These are phyloP conservation scores for Stramonita haemastoma DNA, from an alignment of 2,888 invertebrate species.

Conservation along the genomic window DNA sequence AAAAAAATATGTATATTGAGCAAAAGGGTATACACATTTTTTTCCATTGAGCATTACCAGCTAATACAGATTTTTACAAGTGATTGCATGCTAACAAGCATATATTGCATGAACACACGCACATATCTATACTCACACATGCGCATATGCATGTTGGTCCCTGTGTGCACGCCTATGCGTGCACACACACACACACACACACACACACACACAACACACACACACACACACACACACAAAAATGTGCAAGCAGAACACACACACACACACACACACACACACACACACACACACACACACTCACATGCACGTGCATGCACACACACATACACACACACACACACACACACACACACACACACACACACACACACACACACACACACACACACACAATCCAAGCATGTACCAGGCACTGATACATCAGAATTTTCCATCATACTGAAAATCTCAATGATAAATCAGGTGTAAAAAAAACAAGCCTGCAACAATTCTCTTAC, in stretches of 20 bases:
- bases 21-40: no score
- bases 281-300: not conserved
- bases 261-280: slow-evolving; percentile 1
- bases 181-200: not conserved
- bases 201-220: slow-evolving; percentile 13
- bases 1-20: no score
- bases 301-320: not conserved
- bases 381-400: not conserved
- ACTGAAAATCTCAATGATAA: no score
- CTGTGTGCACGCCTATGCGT: not conserved
- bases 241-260: not conserved
- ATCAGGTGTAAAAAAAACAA: no score
- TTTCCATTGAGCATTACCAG: not conserved
- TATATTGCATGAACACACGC: not conserved
- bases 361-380: not conserved
- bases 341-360: not conserved
- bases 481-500: no score
- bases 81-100: not conserved
- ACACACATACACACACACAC: not conserved
- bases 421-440: no score
- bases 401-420: not conserved
- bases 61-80: not conserved
- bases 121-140: not conserved
- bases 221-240: not conserved
- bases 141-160: not conserved